These are phyloP conservation scores for Lepidostoma basale DNA, from an alignment of 1,140 invertebrate species.

Conservation along the genomic window DNA sequence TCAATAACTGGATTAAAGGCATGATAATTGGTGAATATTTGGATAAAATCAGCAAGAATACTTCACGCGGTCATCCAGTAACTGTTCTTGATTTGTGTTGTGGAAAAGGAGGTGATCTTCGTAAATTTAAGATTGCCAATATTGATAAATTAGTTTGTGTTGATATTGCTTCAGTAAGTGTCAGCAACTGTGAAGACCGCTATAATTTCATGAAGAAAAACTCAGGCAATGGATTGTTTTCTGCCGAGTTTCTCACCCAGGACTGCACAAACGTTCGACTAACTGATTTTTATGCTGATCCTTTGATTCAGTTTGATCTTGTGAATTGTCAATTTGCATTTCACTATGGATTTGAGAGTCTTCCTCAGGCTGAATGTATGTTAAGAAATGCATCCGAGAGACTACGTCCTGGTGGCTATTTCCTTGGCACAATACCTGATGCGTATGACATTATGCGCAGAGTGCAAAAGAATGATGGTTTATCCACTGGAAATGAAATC, in stretches of 20 bases:
- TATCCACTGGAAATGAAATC: slow-evolving; percentile 86
- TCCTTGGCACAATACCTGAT: slow-evolving; percentile 96
- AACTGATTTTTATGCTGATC: slow-evolving; percentile 73
- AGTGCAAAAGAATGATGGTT: slow-evolving; percentile 64
- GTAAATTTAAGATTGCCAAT: slow-evolving; percentile 90
- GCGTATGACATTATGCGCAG: slow-evolving; percentile 84
- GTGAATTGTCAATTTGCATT: slow-evolving; percentile 98
- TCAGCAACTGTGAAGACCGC: slow-evolving; percentile 82
- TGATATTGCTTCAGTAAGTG: slow-evolving; percentile 91
- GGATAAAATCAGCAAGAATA: slow-evolving; percentile 53
- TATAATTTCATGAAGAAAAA: slow-evolving; percentile 66
- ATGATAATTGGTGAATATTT: slow-evolving; percentile 78
- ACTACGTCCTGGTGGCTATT: slow-evolving; percentile 87
- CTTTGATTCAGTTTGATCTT: slow-evolving; percentile 82
- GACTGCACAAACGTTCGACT: slow-evolving; percentile 89
- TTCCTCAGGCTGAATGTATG: slow-evolving; percentile 91
- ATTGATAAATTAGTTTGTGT: slow-evolving; percentile 90
- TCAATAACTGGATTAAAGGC: slow-evolving; percentile 99
- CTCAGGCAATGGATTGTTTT: slow-evolving; percentile 64
- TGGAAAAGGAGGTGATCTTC: slow-evolving; percentile 96
- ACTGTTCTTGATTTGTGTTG: slow-evolving; percentile 78
- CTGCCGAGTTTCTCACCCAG: slow-evolving; percentile 89
- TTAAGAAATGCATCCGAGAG: slow-evolving; percentile 90
- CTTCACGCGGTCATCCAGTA: slow-evolving; percentile 63
- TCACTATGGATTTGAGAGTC: slow-evolving; percentile 94